Base-by-base conservation (phyloP, 1,140 invertebrate species). In the Linepithema humile region DNA sequence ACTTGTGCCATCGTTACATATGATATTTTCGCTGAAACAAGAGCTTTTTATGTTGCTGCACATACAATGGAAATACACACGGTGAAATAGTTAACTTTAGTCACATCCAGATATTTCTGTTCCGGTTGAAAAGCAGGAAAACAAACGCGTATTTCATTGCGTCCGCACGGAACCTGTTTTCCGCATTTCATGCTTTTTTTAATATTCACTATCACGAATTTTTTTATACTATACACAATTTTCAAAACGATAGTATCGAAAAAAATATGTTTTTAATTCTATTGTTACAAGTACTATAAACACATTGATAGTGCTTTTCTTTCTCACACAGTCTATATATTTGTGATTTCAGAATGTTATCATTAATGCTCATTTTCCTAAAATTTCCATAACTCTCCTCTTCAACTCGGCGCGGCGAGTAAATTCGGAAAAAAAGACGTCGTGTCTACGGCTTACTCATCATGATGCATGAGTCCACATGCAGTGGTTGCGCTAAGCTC, bases 121-220 rank as follows among this genome's bases (percentile, higher is more conserved):
- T 80, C 64, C 26, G 23, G 75, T 80, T 69, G 38, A 70, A 80
- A 80, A 80, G 75, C 48, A 70, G 64, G 64, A 80, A 80, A 80
- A 80, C 75, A 80, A 69, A 35, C 64, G n/a, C 45, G 35, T 40
- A 70, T 80, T 77, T 77, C 32, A 69, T 55, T 57, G 48, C 26
- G 32, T 80, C 35, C 65, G 23, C 26, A 32, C 15, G 26, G 23
- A 78, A 78, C 6, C 23, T 78, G 64, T 78, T 80, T 80, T 78
- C 53, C 38, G 2, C 10, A 40, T 10, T 60, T 10, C 53, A 9
- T 5, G 35, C 53, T 48, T 53, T 43, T 78, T 69, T 69, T 69
- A 80, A 69, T 70, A 70, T 80, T 69, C 35, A 70, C 32, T 40
- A 67, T 67, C 35, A 40, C 73, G 60, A 43, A 43, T 55, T 69